Conservation (phyloP, 2,797 vertebrate genomes). For the Graptemys geographica region DNA sequence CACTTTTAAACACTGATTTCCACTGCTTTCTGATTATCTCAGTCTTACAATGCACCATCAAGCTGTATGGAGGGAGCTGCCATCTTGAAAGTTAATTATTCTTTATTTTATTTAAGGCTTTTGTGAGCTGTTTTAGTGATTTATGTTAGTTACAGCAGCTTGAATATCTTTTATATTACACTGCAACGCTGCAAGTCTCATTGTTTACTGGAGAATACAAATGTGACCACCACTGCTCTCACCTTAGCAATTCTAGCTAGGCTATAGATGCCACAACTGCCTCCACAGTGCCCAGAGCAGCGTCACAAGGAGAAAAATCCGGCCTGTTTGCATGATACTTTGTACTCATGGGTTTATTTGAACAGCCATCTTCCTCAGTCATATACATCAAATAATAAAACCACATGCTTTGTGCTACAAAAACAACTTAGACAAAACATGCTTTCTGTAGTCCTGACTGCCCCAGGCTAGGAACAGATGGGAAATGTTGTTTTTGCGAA, state of each 20-base stretch:
- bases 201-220: not conserved
- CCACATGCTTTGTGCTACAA: not conserved
- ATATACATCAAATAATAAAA: not conserved
- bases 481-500: constrained; percentile 44
- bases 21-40: not conserved
- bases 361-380: not conserved
- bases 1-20: not conserved
- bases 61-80: not conserved
- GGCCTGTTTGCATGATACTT: not conserved
- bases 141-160: not conserved
- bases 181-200: not conserved
- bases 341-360: not conserved
- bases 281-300: not conserved
- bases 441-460: not conserved
- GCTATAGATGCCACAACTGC: not conserved
- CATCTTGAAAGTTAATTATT: not conserved
- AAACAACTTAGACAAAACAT: not conserved
- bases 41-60: not conserved
- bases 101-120: not conserved
- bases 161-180: not conserved
- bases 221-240: not conserved
- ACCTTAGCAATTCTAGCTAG: not conserved
- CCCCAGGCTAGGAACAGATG: not conserved
- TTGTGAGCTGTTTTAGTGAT: not conserved
- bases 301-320: not conserved